Conservation (phyloP, 2,113 vertebrate genomes). For the Pseudorhombus dupliciocellatus region DNA sequence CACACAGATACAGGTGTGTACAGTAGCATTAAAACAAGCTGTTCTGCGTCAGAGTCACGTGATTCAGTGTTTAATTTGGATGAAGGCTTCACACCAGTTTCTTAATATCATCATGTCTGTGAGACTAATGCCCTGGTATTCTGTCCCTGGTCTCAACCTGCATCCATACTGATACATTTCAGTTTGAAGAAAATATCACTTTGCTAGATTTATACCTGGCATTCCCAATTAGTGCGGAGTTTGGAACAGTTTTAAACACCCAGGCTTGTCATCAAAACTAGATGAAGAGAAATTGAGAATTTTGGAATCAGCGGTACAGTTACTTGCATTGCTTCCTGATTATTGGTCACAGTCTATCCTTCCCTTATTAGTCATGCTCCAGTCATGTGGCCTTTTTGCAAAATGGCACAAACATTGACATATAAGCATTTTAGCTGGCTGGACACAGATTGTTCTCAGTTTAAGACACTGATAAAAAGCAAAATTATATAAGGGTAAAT, state of each 20-base stretch:
- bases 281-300: no score
- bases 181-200: neutral
- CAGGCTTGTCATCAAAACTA: no score
- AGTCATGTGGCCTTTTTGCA: neutral
- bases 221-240: neutral
- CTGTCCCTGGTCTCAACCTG: neutral
- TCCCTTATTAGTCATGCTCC: no score
- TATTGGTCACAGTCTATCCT: no score
- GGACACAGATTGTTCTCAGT: no score
- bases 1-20: neutral
- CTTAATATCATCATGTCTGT: neutral
- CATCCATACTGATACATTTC: neutral
- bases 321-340: no score
- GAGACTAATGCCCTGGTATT: neutral
- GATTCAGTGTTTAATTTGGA: neutral
- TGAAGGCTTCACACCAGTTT: neutral
- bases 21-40: neutral
- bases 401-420: no score
- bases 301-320: no score
- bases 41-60: conserved; percentile 1
- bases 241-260: neutral
- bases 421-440: no score
- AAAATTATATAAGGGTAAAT: no score
- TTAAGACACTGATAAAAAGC: no score
- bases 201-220: neutral